A percentile compares a stretch with the other conserved stretches of the same genome.
Conservation (phyloP, 2,888 invertebrate species). For the Branchipolynoe longqiensis region DNA sequence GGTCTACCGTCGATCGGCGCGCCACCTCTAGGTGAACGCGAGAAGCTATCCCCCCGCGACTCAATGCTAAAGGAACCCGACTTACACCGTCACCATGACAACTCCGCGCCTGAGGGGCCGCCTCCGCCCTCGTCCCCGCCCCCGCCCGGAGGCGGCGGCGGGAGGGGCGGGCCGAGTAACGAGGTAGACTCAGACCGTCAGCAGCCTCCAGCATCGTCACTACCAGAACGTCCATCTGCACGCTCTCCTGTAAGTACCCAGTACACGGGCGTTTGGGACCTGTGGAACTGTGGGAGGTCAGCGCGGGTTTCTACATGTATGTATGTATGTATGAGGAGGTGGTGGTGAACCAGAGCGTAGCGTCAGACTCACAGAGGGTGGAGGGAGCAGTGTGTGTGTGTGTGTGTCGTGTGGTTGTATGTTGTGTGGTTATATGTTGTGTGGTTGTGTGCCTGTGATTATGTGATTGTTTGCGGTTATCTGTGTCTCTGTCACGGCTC, state of each 20-base stretch:
- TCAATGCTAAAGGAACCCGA: conserved; percentile 49
- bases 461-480: no score
- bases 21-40: conserved; percentile 2
- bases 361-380: neutral
- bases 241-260: conserved; percentile 36
- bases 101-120: neutral
- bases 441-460: no score
- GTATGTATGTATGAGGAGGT: neutral
- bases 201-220: neutral
- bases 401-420: no score
- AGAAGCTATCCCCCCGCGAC: conserved; percentile 16
- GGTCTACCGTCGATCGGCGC: conserved; percentile 28
- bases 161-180: neutral
- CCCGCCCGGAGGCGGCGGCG: neutral
- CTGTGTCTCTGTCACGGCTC: no score
- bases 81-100: conserved; percentile 29
- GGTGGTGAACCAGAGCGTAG: neutral
- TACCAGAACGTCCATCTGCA: neutral
- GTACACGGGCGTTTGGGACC: neutral
- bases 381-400: neutral
- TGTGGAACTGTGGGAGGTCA: neutral
- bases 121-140: neutral
- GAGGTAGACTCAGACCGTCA: neutral
- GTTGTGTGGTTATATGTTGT: no score
- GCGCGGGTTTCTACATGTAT: neutral